These are phyloP conservation scores for Enteromius treurensis DNA, from an alignment of 2,797 vertebrate genomes.

Conservation along the genomic window DNA sequence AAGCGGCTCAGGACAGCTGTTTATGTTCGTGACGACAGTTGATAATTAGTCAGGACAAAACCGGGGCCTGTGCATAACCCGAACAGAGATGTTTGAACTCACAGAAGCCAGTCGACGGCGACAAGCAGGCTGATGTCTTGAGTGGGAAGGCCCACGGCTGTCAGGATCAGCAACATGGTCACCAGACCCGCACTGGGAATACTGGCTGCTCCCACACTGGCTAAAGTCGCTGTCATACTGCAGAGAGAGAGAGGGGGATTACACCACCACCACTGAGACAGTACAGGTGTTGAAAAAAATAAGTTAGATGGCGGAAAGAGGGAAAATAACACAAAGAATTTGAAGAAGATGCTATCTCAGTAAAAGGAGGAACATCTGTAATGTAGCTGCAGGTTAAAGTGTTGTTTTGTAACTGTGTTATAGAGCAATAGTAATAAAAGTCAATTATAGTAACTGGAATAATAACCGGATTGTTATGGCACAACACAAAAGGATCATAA, in stretches of 20 bases:
- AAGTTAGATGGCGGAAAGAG: not conserved
- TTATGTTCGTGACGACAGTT: conserved; percentile 12
- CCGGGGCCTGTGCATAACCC: not conserved
- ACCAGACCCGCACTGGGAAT: conserved; percentile 87
- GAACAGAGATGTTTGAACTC: conserved; percentile 65
- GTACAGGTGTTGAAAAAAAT: too few relatives aligned
- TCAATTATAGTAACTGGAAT: not conserved
- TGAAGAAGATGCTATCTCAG: not conserved
- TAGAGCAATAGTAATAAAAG: not conserved
- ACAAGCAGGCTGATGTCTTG: conserved; percentile 84
- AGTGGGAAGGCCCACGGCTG: conserved; percentile 79
- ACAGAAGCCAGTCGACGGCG: conserved; percentile 87
- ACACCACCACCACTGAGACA: not conserved
- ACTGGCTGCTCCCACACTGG: conserved; percentile 86
- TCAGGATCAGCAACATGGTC: conserved; percentile 86
- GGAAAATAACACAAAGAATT: not conserved
- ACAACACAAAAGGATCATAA: not conserved
- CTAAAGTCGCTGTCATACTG: conserved; percentile 86
- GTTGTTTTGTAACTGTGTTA: not conserved
- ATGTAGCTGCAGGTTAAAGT: conserved; percentile 3
- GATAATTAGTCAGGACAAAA: conserved; percentile 13
- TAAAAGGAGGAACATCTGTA: not conserved
- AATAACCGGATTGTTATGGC: conserved; percentile 4
- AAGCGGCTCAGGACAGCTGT: conserved; percentile 1
- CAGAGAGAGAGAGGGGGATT: not conserved